These are phyloP conservation scores for Dendronephthya gigantea DNA, from an alignment of 64 coral and sea anemone species.

Conservation along the genomic window DNA sequence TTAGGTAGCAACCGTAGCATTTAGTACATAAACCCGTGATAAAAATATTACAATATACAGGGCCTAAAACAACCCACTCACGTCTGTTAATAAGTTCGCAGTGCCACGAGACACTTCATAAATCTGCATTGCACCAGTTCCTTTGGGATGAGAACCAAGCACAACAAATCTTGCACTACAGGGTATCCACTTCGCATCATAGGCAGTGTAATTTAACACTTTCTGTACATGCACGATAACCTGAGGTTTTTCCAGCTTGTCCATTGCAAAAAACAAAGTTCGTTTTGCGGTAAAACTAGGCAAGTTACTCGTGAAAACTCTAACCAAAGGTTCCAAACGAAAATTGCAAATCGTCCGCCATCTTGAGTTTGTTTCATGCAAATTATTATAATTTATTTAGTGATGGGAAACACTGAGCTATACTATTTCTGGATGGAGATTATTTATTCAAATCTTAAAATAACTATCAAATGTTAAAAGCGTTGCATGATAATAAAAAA, in stretches of 20 bases:
- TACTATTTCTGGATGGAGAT: too few relatives aligned
- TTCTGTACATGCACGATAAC: slow-evolving; percentile 77
- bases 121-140: slow-evolving; percentile 85
- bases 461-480: background rate
- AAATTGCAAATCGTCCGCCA: background rate
- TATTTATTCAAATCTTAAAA: too few relatives aligned
- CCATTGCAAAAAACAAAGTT: slow-evolving; percentile 25
- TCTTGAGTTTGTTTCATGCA: background rate
- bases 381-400: too few relatives aligned
- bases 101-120: slow-evolving; percentile 85
- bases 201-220: slow-evolving; percentile 67
- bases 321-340: too few relatives aligned
- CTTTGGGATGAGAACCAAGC: slow-evolving; percentile 60
- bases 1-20: background rate
- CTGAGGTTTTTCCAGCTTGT: slow-evolving; percentile 55
- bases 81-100: slow-evolving; percentile 73
- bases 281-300: too few relatives aligned
- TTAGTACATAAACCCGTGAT: background rate
- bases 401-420: too few relatives aligned
- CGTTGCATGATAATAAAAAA: too few relatives aligned
- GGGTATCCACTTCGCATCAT: slow-evolving; percentile 80
- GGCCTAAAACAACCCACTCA: slow-evolving; percentile 20
- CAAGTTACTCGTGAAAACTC: too few relatives aligned
- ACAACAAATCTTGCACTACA: slow-evolving; percentile 95
- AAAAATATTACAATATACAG: background rate